Evolutionary conservation across 2,113 vertebrate species (phyloP), one percentile per base, ranked within the genome.

Genomic region (Apistogramma diplotaenia): DNA sequence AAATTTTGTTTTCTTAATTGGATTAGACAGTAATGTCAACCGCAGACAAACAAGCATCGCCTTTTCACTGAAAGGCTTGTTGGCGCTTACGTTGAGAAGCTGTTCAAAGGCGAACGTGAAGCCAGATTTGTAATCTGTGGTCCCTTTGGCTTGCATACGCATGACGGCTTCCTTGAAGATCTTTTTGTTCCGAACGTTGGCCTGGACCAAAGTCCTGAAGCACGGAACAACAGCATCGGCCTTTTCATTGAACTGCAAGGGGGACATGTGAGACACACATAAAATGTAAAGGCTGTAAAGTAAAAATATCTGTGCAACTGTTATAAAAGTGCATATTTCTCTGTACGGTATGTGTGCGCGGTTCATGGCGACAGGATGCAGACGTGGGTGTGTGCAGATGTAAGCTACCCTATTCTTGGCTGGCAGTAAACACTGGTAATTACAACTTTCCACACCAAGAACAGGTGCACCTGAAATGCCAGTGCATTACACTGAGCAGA

Each of bases 81-180:
- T 53, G 76, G 67, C 55, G 86, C 97, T 99, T 96, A 99, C 98
- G 0, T 99, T 99, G 88, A 99, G 96, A 89, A 99, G 97, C 94
- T 99, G 98, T 89, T 98, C 96, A 60, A 99, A 99, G 93, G 98
- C 98, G 0, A 98, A 99, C 70, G 98, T 96, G 87, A 99, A 99
- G 91, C 98, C 98, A n/a, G 98, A 96, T 92, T 99, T 99, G 95
- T 99, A 99, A 94, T 98, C 98, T 0, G 98, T 99, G 0, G 97
- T 99, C 87, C 98, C 98, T 93, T 99, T 98, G 81, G 98, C 98
- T 87, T 96, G 96, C 97, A 99, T 99, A 25, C 96, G 94, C 93
- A 95, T 96, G 84, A 99, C 97, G 0, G 97, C 96, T 70, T 98
- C 96, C 93, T 99, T 99, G 94, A 99, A 99, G 90, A 99, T 98